Evolutionary conservation across 2,797 vertebrate species (phyloP), one percentile per base, ranked within the genome.

Genomic region (Leuciscus waleckii): DNA sequence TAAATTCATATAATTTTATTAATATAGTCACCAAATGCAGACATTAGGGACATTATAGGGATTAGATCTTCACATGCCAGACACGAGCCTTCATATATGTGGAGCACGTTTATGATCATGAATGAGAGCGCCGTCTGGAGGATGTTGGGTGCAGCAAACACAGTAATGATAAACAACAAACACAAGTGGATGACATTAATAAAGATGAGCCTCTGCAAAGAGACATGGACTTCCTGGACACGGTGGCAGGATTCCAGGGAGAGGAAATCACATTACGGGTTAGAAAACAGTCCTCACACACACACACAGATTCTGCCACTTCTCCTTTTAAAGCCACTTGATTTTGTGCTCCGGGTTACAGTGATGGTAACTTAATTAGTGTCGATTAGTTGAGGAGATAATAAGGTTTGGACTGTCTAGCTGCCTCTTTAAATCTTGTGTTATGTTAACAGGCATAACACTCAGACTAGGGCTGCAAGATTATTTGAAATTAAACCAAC

Each of bases 261-360:
- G 70, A 80, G 86, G 79, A 87, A 89, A 89, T 90, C 84, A 85
- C 67, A 90, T 90, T 89, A 87, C 9, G 21, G 69, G 23, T 43
- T 68, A 67, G 29, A 74, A 49, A 61, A 56, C 3, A 23, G 46
- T 4, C 14, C 6, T 54, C 13, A 81, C 29, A 19, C n/a, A 63
- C 51, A 54, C 54, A 73, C 74, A 51, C 29, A 29, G 3, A 37
- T 37, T 41, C 26, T 68, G 49, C 35, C 32, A 26, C 35, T 67
- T 19, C 32, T 85, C 37, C 26, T 21, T 19, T 10, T 37, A 11
- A 76, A 49, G n/a, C 37, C n/a, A 41, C 41, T 54, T 68, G 21
- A 73, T 58, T 61, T 17, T 1, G 51, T 32, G n/a, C 54, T 61
- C 17, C 1, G 26, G 69, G 19, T 46, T 82, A 46, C 51, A 73